Base-by-base conservation (phyloP, 2,113 vertebrate species). In the Tretioscincus oriximinensis region DNA sequence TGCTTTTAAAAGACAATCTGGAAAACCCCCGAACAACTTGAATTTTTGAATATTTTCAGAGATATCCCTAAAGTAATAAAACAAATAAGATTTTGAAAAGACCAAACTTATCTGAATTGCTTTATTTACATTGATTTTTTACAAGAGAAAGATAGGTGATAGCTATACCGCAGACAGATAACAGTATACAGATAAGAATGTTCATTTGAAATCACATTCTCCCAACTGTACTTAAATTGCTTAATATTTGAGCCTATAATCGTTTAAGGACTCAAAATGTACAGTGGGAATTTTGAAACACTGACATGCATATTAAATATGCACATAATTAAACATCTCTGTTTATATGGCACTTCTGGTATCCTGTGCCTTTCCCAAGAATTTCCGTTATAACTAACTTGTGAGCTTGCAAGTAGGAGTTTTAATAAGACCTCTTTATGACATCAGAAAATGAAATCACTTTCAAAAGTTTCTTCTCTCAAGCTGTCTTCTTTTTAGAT, bases 221-320 rank as follows among this genome's bases (percentile, higher is more conserved):
- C 73, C 58, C 73, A 11, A 80, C 81, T 61, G 67, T 22, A 26
- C 80, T 64, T 73, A 90, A 84, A 65, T 72, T 0, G 1, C 35
- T 84, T 82, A 76, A 87, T 76, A 47, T 29, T 29, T 77, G 69
- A 75, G 65, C 66, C 22, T 73, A 80, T 70, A 8, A 73, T 11
- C 29, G 77, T 31, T 2, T 77, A 74, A 0, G 10, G 47, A 47
- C 35, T 67, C 47, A 85, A 49, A 86, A 83, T 7, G 72, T 81
- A 83, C 0, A 81, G 21, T 85, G 74, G 10, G 45, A 68, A 80
- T 49, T 80, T 63, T 76, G 21, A 20, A n/a, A 79, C 11, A 29
- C 41, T 85, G 35, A 60, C 28, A 80, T 20, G 45, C 28, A 7
- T 24, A 35, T 31, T 73, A 60, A 82, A 76, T 71, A 45, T 31